Conservation (phyloP, 2,888 invertebrate species). For the Galerucella calmariensis region DNA sequence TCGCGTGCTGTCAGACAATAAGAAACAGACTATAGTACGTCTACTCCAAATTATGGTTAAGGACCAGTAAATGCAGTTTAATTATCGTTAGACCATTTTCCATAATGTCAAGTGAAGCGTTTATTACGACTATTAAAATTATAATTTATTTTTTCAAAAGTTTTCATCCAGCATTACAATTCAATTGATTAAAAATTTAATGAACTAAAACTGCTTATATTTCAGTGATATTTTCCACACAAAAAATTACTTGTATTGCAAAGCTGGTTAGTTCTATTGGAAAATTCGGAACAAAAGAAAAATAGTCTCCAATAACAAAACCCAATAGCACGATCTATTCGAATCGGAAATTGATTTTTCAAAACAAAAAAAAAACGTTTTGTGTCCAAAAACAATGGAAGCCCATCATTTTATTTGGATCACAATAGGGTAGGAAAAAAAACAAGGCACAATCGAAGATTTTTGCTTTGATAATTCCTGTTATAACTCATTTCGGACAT, state of each 20-base stretch:
- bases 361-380: conserved; percentile 23
- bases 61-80: too few species aligned
- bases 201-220: neutral
- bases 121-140: too few species aligned
- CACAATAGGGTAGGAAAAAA: conserved; percentile 11
- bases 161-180: too few species aligned
- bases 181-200: neutral
- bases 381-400: conserved; percentile 14
- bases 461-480: conserved; percentile 16
- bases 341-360: conserved; percentile 21
- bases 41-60: too few species aligned
- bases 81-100: too few species aligned
- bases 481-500: conserved; percentile 7
- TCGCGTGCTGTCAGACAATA: too few species aligned
- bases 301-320: conserved; percentile 13
- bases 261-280: neutral
- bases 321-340: conserved; percentile 15
- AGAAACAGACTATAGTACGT: too few species aligned
- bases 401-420: conserved; percentile 19
- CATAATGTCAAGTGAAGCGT: too few species aligned
- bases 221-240: neutral
- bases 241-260: neutral
- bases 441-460: conserved; percentile 13
- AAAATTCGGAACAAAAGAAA: conserved; percentile 9
- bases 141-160: too few species aligned